Percentiles rank a stretch among this genome's conserved stretches.
Conservation (phyloP, 2,113 vertebrate species). For the Tragelaphus strepsiceros region DNA sequence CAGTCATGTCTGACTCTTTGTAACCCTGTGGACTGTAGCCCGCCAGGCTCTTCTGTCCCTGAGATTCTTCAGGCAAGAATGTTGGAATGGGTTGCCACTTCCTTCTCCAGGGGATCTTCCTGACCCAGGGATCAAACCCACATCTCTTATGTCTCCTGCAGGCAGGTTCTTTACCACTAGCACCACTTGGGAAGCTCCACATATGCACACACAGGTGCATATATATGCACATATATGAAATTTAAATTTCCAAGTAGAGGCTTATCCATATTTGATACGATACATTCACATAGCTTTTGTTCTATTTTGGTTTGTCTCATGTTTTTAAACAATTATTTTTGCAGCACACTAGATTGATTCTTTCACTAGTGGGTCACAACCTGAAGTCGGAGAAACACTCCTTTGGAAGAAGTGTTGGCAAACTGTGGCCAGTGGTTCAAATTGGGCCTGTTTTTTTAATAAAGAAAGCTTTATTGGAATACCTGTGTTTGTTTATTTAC, state of each 20-base stretch:
- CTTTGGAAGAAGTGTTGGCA: background rate
- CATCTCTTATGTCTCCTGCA: no score
- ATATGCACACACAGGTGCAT: fast-evolving
- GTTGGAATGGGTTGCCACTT: no score
- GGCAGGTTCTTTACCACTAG: no score
- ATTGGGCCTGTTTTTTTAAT: background rate
- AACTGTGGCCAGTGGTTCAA: background rate
- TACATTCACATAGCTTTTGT: background rate
- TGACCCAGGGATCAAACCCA: no score
- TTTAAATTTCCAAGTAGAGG: background rate
- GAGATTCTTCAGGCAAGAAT: no score
- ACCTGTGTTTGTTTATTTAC: background rate
- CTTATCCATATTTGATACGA: background rate
- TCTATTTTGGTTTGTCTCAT: background rate
- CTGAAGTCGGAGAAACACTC: background rate
- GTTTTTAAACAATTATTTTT: slow-evolving; percentile 19
- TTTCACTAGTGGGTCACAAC: background rate
- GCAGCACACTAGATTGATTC: background rate
- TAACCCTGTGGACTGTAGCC: no score
- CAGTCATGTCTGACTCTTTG: no score
- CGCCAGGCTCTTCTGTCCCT: no score
- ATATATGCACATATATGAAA: background rate
- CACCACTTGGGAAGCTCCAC: background rate
- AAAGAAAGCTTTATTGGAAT: slow-evolving; percentile 1
- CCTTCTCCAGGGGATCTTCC: no score